Base-by-base conservation (phyloP, 2,888 invertebrate species). In the Melinaea menophilus region DNA sequence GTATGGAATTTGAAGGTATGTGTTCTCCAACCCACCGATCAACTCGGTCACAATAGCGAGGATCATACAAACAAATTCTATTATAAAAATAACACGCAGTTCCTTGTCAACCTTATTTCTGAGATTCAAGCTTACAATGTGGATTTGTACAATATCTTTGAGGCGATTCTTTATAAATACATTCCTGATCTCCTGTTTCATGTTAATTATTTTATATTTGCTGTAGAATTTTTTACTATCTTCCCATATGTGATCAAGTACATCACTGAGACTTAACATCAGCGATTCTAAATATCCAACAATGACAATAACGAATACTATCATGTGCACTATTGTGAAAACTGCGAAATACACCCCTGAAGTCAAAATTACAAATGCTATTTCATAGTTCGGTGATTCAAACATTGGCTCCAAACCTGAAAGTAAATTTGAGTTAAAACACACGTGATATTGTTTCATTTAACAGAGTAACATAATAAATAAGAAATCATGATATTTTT, bases 11-110 rank as follows among this genome's bases (percentile, higher is more conserved):
- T 80, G 70, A 5, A 84, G 31, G 45, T 79, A 81, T 0, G 83
- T 85, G 5, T 85, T 81, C 35, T 84, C 77, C 54, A 86, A 67
- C 0, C 85, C 85, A 2, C 82, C 84, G 0, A 86, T 76, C 22
- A 85, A 63, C 67, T 81, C 82, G 4, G 81, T 76, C 51, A 82
- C 79, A 2, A 85, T 64, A 3, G 78, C 79, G 2, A 78, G 58
- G 0, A 76, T 74, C 1, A 85, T 70, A 5, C 80, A 67, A 0
- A 73, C 9, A 41, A 84, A 82, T 65, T 82, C 84, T 2, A 79
- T 64, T 2, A 77, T 79, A 7, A 82, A 72, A 0, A 79, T 76
- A 5, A 74, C 72, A 56, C 75, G 70, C 58, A 82, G 81, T 1
- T 79, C 68, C 2, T 61, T 61, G 67, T 84, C 80, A 0, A 81